These are phyloP conservation scores for Lepus americanus DNA, from an alignment of 2,113 vertebrate genomes.

Conservation along the genomic window DNA sequence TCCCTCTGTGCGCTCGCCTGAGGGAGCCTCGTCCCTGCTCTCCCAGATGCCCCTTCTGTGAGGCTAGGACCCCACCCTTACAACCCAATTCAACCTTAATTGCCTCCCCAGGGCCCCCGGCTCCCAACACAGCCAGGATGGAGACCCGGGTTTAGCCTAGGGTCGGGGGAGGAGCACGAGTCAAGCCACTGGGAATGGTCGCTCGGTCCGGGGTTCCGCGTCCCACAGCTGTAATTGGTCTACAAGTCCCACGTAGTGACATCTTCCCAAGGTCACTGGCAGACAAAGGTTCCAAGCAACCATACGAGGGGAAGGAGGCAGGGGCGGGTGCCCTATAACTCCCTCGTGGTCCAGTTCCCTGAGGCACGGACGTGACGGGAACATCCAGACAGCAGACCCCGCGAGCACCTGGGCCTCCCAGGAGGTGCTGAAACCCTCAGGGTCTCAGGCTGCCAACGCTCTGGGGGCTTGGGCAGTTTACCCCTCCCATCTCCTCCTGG, in stretches of 20 bases:
- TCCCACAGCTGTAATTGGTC: background rate
- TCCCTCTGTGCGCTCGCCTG: background rate
- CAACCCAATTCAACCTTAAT: background rate
- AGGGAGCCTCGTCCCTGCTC: background rate
- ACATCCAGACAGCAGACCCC: background rate
- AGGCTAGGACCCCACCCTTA: background rate
- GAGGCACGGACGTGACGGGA: background rate
- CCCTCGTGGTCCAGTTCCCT: background rate
- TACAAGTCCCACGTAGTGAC: background rate
- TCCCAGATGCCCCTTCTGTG: background rate
- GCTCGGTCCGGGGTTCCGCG: too few relatives aligned
- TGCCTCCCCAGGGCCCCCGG: background rate
- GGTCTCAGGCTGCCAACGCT: too few relatives aligned
- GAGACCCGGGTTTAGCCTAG: background rate
- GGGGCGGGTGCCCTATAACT: background rate
- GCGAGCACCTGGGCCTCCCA: background rate
- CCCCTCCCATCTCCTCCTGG: background rate
- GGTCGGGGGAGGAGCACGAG: background rate
- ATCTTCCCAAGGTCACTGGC: background rate
- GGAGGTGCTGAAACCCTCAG: background rate
- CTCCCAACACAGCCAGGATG: background rate
- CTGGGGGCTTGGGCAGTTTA: background rate
- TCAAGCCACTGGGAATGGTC: background rate
- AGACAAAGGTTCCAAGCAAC: background rate
- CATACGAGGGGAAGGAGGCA: background rate